phyloP scores from a whole-genome alignment of 1,140 invertebrate species.

The Periplaneta americana region DNA sequence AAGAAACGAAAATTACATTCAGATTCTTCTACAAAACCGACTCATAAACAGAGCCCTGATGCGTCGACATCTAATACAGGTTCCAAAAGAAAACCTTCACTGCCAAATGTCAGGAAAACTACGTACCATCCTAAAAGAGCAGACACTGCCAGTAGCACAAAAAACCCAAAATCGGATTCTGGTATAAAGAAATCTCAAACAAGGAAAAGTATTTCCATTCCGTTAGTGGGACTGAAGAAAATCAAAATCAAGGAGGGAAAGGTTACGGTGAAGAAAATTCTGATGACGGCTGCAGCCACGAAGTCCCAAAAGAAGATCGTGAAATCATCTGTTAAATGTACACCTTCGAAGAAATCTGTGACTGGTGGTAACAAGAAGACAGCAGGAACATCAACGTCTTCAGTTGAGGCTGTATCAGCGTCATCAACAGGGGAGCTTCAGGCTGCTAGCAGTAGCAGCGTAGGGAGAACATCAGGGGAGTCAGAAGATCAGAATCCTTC shows the following conservation, averaged over 20 bases:
- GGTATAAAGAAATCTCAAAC: background rate
- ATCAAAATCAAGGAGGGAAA: background rate
- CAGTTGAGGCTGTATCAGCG: background rate
- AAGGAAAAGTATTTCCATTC: background rate
- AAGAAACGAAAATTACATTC: conserved; percentile 5
- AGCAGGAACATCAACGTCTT: background rate
- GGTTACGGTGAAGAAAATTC: background rate
- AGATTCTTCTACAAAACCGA: background rate
- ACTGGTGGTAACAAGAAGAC: background rate
- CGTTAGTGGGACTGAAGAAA: background rate
- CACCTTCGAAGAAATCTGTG: background rate
- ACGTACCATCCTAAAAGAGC: background rate
- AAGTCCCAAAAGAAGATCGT: background rate
- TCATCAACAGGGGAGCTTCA: background rate
- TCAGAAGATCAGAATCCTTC: background rate
- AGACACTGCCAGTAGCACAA: background rate
- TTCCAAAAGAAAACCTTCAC: background rate
- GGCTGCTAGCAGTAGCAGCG: background rate
- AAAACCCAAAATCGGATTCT: background rate
- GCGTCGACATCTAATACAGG: background rate
- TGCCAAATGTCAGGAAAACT: background rate
- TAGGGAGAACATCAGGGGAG: background rate
- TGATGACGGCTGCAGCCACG: background rate
- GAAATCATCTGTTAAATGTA: too few species aligned
- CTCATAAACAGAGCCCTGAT: background rate